Evolutionary conservation across 2,113 vertebrate species (phyloP).

Genomic region (Fukomys damarensis): DNA sequence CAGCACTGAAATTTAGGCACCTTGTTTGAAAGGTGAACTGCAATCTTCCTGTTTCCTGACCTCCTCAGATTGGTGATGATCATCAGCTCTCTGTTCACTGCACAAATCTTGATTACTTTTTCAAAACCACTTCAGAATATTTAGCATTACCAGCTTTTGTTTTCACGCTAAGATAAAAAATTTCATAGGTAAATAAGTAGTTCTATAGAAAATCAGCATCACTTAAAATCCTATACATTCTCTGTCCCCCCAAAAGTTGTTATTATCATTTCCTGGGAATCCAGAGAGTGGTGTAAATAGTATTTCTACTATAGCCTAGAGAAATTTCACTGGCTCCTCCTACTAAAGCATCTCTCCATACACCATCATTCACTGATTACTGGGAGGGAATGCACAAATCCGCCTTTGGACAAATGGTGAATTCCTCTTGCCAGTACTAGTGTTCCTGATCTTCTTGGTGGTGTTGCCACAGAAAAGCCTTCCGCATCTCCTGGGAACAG

Average conservation of each 20-base stretch:
- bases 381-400: slow-evolving; percentile 77
- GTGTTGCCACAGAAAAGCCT: slow-evolving; percentile 79
- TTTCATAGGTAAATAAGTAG: slow-evolving; percentile 66
- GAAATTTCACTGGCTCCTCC: slow-evolving; percentile 77
- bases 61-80: slow-evolving; percentile 69
- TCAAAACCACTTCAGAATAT: slow-evolving; percentile 78
- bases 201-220: slow-evolving; percentile 77
- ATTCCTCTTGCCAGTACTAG: slow-evolving; percentile 66
- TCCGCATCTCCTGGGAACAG: slow-evolving; percentile 78
- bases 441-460: slow-evolving; percentile 72
- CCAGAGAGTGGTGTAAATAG: slow-evolving; percentile 80
- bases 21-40: slow-evolving; percentile 77
- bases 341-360: slow-evolving; percentile 73
- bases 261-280: slow-evolving; percentile 74
- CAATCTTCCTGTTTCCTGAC: slow-evolving; percentile 65
- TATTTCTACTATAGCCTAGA: slow-evolving; percentile 78
- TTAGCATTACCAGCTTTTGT: slow-evolving; percentile 72
- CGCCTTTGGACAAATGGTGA: slow-evolving; percentile 76
- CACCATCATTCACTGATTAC: slow-evolving; percentile 79
- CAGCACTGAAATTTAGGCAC: slow-evolving; percentile 69
- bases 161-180: slow-evolving; percentile 68
- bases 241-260: slow-evolving; percentile 48
- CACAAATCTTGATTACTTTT: slow-evolving; percentile 77
- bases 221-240: slow-evolving; percentile 76
- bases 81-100: slow-evolving; percentile 52